Evolutionary conservation across 1,140 invertebrate genomes (phyloP).

Genomic region (Microplitis demolitor): DNA sequence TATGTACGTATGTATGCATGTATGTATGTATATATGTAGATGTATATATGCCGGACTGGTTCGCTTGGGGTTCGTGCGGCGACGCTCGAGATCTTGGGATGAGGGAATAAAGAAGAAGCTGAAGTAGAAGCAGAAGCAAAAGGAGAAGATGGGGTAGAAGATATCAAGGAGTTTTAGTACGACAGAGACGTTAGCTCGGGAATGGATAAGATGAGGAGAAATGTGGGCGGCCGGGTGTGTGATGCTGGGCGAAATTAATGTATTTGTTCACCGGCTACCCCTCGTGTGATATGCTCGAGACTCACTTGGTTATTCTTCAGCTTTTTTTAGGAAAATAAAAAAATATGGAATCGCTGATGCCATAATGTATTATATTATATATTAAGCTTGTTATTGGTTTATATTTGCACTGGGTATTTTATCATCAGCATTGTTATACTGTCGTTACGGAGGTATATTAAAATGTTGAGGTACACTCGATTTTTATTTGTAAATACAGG

Average conservation of each 20-base stretch:
- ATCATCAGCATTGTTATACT: too few relatives aligned
- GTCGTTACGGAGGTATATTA: not conserved
- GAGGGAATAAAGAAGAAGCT: not conserved
- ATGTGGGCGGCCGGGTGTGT: conserved; percentile 3
- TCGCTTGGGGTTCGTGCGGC: conserved; percentile 9
- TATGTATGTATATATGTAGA: conserved; percentile 5
- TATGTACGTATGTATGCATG: conserved; percentile 5
- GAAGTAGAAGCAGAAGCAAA: not conserved
- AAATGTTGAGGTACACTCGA: too few relatives aligned
- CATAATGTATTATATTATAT: too few relatives aligned
- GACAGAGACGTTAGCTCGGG: not conserved
- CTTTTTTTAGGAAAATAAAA: not conserved
- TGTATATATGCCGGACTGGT: conserved; percentile 3
- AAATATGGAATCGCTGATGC: too few relatives aligned
- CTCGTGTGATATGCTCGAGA: conserved; percentile 21
- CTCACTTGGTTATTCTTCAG: conserved; percentile 9
- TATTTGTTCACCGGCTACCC: conserved; percentile 39
- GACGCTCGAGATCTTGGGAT: not conserved
- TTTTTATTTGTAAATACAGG: not conserved
- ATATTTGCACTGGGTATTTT: too few relatives aligned
- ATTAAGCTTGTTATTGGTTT: too few relatives aligned
- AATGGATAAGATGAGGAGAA: not conserved
- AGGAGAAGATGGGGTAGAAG: not conserved
- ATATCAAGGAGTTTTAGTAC: not conserved
- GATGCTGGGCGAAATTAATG: conserved; percentile 35